A percentile compares a stretch with the other conserved stretches of the same genome.
Conservation (phyloP, 2,113 vertebrate genomes). For the Acanthochromis polyacanthus region DNA sequence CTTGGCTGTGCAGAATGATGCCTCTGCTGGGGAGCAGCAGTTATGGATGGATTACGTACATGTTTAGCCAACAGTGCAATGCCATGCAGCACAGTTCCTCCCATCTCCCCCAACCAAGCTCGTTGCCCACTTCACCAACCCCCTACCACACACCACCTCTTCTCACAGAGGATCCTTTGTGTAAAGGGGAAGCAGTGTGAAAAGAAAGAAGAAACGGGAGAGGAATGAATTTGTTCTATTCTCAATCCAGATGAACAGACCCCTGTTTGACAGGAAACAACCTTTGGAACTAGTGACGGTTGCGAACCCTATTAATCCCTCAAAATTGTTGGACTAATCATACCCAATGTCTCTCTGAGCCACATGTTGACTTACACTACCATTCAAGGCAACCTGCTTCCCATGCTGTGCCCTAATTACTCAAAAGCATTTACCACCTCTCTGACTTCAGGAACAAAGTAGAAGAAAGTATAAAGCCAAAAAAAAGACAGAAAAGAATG, state of each 20-base stretch:
- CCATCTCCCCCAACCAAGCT: slow-evolving; percentile 10
- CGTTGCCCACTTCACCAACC: neutral
- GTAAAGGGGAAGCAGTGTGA: slow-evolving; percentile 56
- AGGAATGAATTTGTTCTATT: slow-evolving; percentile 67
- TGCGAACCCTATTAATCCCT: slow-evolving; percentile 60
- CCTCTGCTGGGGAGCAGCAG: neutral
- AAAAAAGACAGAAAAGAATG: neutral
- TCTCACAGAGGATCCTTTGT: slow-evolving; percentile 77
- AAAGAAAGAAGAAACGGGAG: slow-evolving; percentile 61
- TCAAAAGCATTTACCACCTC: slow-evolving; percentile 4
- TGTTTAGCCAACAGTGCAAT: slow-evolving; percentile 1
- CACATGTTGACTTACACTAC: slow-evolving; percentile 50
- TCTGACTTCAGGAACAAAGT: neutral
- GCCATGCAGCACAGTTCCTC: slow-evolving; percentile 27
- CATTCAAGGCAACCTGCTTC: slow-evolving; percentile 19
- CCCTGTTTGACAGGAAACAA: slow-evolving; percentile 69
- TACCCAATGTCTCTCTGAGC: slow-evolving; percentile 34
- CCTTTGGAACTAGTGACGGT: slow-evolving; percentile 50
- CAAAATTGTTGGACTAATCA: slow-evolving; percentile 38
- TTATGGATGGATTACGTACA: no score
- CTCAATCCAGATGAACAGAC: slow-evolving; percentile 52
- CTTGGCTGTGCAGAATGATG: neutral
- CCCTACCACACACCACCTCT: slow-evolving; percentile 52
- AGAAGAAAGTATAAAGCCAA: neutral
- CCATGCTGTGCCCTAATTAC: neutral